A percentile compares a stretch with the other conserved stretches of the same genome.
Conservation (phyloP, 2,888 invertebrate genomes). For the Caenorhabditis zanzibari region DNA sequence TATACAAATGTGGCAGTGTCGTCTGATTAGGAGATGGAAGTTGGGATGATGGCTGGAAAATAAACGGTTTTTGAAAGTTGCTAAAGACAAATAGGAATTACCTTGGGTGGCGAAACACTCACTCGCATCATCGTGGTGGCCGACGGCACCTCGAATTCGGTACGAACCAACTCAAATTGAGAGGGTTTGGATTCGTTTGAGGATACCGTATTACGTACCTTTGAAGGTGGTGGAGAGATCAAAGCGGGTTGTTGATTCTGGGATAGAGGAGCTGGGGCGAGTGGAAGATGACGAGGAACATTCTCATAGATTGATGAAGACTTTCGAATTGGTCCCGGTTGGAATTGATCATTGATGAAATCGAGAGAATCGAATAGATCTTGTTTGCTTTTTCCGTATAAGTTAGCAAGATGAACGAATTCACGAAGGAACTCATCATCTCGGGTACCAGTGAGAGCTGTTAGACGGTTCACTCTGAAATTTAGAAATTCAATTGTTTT, state of each 20-base stretch:
- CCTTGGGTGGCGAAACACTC: conserved; percentile 57
- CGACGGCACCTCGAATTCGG: conserved; percentile 34
- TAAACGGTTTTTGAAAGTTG: not conserved
- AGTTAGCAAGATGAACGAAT: conserved; percentile 79
- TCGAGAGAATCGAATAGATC: conserved; percentile 56
- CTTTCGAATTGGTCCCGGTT: conserved; percentile 54
- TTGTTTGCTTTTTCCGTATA: conserved; percentile 79
- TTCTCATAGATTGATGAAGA: conserved; percentile 58
- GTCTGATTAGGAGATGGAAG: conserved; percentile 55
- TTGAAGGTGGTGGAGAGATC: conserved; percentile 59
- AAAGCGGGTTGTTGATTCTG: conserved; percentile 26
- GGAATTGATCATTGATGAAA: conserved; percentile 51
- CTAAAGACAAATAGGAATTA: not conserved
- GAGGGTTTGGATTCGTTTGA: not conserved
- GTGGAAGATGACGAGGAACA: conserved; percentile 1
- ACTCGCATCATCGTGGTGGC: conserved; percentile 48
- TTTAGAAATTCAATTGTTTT: not conserved
- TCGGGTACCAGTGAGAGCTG: conserved; percentile 38
- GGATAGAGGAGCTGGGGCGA: conserved; percentile 27
- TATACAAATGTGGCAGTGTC: conserved; percentile 43
- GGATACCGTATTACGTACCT: conserved; percentile 36
- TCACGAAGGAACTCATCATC: conserved; percentile 81
- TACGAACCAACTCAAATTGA: conserved; percentile 43
- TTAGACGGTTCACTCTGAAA: conserved; percentile 47
- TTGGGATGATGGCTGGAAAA: conserved; percentile 51